Evolutionary conservation across 53 echinoderm and acorn worm species (phyloP).

Genomic region (Patiria pectinifera): DNA sequence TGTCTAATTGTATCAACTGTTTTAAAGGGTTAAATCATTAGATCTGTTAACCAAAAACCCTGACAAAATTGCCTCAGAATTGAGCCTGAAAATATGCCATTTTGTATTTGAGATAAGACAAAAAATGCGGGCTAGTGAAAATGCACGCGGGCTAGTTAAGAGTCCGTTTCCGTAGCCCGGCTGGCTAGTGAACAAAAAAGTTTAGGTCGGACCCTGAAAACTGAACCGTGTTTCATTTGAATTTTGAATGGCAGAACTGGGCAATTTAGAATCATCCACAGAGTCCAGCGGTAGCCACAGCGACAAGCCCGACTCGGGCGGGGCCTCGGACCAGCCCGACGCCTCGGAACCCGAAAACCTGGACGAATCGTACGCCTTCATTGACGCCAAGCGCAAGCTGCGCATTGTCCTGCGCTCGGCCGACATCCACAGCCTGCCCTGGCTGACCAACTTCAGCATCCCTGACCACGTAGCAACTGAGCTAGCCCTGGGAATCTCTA

Average conservation of each 20-base stretch:
- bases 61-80: too few species aligned
- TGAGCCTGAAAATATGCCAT: too few species aligned
- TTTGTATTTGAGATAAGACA: too few species aligned
- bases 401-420: slow-evolving; percentile 94
- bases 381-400: slow-evolving; percentile 96
- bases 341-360: slow-evolving; percentile 65
- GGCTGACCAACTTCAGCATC: slow-evolving; percentile 72
- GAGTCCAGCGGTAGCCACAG: slow-evolving; percentile 87
- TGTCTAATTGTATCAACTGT: too few species aligned
- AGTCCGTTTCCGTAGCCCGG: too few species aligned
- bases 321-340: slow-evolving; percentile 70
- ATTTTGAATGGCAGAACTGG: slow-evolving; percentile 41
- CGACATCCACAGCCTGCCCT: slow-evolving; percentile 83
- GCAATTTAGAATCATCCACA: slow-evolving; percentile 75
- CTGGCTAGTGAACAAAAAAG: too few species aligned
- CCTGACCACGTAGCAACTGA: slow-evolving; percentile 30
- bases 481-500: background rate
- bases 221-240: too few species aligned
- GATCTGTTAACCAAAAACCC: too few species aligned
- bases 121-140: too few species aligned
- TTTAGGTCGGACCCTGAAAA: too few species aligned
- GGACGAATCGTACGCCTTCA: slow-evolving; percentile 82
- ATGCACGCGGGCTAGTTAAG: too few species aligned
- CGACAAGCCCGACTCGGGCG: slow-evolving; percentile 85
- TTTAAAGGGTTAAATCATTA: too few species aligned